A percentile compares a stretch with the other conserved stretches of the same genome.
Conservation (phyloP, 2,113 vertebrate species). For the Ursus arctos region DNA sequence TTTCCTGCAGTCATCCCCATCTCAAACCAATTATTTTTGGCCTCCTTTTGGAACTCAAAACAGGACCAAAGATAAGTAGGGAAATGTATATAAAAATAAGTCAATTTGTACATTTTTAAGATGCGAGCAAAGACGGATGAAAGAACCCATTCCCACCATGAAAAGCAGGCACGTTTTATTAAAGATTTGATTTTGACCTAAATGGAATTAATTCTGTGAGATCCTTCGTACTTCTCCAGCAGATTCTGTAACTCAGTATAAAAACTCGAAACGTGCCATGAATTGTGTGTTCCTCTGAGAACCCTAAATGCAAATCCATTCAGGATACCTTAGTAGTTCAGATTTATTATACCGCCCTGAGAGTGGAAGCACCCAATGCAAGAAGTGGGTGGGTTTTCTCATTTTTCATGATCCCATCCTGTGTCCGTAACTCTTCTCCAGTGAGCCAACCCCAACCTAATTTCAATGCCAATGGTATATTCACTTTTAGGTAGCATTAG, state of each 20-base stretch:
- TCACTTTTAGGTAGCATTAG: background rate
- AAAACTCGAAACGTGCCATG: background rate
- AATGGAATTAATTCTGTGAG: background rate
- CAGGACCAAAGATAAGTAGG: background rate
- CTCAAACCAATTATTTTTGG: background rate
- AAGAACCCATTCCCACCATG: no score
- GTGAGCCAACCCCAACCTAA: background rate
- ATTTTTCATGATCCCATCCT: conserved; percentile 45
- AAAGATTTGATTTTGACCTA: background rate
- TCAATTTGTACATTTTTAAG: no score
- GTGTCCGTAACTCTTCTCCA: background rate
- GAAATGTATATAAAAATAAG: background rate
- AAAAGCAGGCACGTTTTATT: no score
- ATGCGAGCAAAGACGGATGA: no score
- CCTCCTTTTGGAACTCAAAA: background rate
- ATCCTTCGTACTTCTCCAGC: background rate
- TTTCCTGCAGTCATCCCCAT: background rate
- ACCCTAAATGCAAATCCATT: rapidly evolving
- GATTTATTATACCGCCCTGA: rapidly evolving
- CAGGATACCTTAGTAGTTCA: background rate
- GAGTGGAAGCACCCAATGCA: background rate
- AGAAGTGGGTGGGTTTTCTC: conserved; percentile 30
- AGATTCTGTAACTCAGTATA: background rate
- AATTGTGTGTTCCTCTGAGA: background rate
- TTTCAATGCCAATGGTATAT: conserved; percentile 44